phyloP scores from a whole-genome alignment of 1,140 invertebrate species.

The Hyposmocoma kahamanoa region DNA sequence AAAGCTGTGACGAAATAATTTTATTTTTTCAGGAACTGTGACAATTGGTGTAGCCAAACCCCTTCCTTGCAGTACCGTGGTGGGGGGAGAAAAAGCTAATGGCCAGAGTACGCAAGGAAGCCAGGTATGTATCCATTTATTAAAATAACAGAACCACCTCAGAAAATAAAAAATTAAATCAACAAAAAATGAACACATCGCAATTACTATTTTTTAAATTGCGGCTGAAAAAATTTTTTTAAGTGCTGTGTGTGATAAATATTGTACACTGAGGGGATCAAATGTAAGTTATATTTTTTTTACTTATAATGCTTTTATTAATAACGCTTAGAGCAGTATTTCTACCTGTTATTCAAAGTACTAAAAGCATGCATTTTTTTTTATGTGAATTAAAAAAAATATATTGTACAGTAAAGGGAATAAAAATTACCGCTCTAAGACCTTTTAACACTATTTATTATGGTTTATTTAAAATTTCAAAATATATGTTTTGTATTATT shows the following conservation, averaged over 20 bases:
- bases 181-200: not conserved
- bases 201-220: conserved; percentile 5
- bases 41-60: conserved; percentile 91
- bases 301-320: conserved; percentile 42
- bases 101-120: conserved; percentile 73
- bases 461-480: conserved; percentile 11
- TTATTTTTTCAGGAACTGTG: conserved; percentile 74
- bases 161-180: not conserved
- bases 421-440: conserved; percentile 58
- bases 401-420: conserved; percentile 67
- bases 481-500: conserved; percentile 27
- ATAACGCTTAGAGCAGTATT: conserved; percentile 62
- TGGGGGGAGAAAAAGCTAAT: conserved; percentile 57
- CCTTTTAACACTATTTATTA: conserved; percentile 15
- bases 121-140: conserved; percentile 65
- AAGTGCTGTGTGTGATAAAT: conserved; percentile 21
- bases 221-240: conserved; percentile 4
- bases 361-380: conserved; percentile 31
- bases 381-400: conserved; percentile 10
- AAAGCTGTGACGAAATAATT: no score
- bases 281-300: conserved; percentile 52
- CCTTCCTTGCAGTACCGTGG: conserved; percentile 79
- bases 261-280: conserved; percentile 66
- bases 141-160: not conserved
- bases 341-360: conserved; percentile 12